Percentiles rank a stretch among this genome's conserved stretches.
phyloP scores from a whole-genome alignment of 2,113 vertebrate genomes.

The Chunga burmeisteri region DNA sequence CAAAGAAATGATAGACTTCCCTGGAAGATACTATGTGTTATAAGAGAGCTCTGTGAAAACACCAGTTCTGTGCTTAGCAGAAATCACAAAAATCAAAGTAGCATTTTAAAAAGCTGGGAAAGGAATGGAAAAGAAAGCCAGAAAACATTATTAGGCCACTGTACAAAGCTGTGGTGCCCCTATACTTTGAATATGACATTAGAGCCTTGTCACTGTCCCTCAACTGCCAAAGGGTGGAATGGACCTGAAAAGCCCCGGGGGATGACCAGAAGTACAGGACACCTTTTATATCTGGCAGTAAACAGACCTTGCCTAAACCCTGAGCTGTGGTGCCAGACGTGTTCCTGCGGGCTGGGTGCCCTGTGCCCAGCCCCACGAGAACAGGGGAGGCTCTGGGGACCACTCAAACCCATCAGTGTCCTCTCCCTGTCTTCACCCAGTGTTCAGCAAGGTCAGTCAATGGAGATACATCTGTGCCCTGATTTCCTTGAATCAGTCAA shows the following conservation, averaged over 20 bases:
- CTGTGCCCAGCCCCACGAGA: not conserved
- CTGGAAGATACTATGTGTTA: not conserved
- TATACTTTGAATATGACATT: not conserved
- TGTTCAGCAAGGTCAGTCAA: accelerated
- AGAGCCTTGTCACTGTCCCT: not conserved
- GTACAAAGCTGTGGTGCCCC: not conserved
- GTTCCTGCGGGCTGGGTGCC: not conserved
- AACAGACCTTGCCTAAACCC: not conserved
- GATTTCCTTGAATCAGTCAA: not conserved
- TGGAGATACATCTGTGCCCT: accelerated
- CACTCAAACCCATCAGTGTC: not conserved
- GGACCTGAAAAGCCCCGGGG: not conserved
- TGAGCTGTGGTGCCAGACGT: not conserved
- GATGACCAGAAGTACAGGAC: not conserved
- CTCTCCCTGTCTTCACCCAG: not conserved
- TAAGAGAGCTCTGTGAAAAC: not conserved
- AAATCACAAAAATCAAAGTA: not conserved
- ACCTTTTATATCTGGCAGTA: accelerated
- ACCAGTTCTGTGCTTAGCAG: not conserved
- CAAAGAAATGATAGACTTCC: not conserved
- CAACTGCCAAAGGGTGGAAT: not conserved
- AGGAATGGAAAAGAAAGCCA: not conserved
- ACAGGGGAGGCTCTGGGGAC: not conserved
- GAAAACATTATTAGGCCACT: not conserved
- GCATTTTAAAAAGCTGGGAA: not conserved